A percentile compares a stretch with the other conserved stretches of the same genome.
Evolutionary conservation across 35 echinoderm and acorn worm species (phyloP).

Genomic region (Lytechinus pictus): DNA sequence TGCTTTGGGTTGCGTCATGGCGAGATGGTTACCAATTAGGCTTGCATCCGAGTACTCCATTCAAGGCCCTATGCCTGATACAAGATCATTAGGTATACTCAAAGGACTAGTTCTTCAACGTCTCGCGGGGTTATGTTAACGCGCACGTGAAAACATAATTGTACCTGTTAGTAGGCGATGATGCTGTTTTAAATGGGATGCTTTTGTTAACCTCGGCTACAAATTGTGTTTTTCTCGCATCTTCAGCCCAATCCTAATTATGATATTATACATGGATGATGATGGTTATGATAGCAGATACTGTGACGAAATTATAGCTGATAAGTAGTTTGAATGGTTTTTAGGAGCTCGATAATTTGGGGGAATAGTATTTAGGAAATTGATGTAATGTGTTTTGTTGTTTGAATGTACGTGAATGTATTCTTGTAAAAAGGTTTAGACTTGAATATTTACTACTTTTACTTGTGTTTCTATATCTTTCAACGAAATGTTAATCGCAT

Average conservation of each 20-base stretch:
- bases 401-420: not conserved
- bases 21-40: slow-evolving; percentile 12
- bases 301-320: not conserved
- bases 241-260: not conserved
- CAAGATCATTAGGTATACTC: slow-evolving; percentile 33
- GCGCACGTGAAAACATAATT: slow-evolving; percentile 11
- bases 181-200: slow-evolving; percentile 2
- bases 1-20: not conserved
- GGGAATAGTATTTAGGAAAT: not conserved
- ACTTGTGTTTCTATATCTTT: too few relatives aligned
- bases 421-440: not conserved
- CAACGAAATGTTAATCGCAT: not conserved
- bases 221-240: not conserved
- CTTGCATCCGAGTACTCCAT: not conserved
- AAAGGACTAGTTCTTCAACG: not conserved
- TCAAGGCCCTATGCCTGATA: not conserved
- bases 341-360: not conserved
- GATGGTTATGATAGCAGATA: not conserved
- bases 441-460: not conserved
- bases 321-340: not conserved
- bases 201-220: not conserved
- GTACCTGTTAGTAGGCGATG: not conserved
- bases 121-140: not conserved
- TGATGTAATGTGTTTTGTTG: not conserved
- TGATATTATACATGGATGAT: not conserved